These are phyloP conservation scores for Gila orcuttii DNA, from an alignment of 2,113 vertebrate species.

Conservation along the genomic window DNA sequence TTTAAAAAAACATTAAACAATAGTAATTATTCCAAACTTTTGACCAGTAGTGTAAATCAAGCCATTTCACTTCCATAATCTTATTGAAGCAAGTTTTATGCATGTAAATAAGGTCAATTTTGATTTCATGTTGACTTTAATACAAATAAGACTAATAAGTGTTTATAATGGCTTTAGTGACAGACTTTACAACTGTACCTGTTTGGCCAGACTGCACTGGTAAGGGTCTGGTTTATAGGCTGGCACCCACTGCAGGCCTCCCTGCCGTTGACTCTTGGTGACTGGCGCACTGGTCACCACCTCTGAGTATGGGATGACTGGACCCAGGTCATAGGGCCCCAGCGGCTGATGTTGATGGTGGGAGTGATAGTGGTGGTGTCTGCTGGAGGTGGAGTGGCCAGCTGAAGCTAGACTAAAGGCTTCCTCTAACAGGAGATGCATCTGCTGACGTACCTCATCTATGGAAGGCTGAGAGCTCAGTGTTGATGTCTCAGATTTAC, in stretches of 20 bases:
- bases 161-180: too few relatives aligned
- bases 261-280: slow-evolving; percentile 84
- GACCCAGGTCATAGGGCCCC: slow-evolving; percentile 82
- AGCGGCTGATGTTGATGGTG: slow-evolving; percentile 59
- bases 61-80: too few relatives aligned
- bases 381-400: slow-evolving; percentile 84
- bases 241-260: slow-evolving; percentile 92
- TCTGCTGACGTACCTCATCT: slow-evolving; percentile 97
- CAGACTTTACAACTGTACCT: slow-evolving; percentile 75
- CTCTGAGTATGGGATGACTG: slow-evolving; percentile 88
- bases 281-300: slow-evolving; percentile 94
- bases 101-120: background rate
- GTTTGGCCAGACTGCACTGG: slow-evolving; percentile 94
- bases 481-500: slow-evolving; percentile 96
- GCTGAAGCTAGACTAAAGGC: slow-evolving; percentile 97
- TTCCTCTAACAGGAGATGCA: slow-evolving; percentile 97
- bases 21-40: too few relatives aligned
- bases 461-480: slow-evolving; percentile 99
- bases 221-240: slow-evolving; percentile 91
- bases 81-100: too few relatives aligned
- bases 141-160: background rate
- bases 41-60: too few relatives aligned
- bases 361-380: slow-evolving; percentile 67
- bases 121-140: background rate
- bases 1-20: too few relatives aligned